Evolutionary conservation across 2,888 invertebrate species (phyloP), one percentile per base, ranked within the genome.

Genomic region (Leptinotarsa haldemani): DNA sequence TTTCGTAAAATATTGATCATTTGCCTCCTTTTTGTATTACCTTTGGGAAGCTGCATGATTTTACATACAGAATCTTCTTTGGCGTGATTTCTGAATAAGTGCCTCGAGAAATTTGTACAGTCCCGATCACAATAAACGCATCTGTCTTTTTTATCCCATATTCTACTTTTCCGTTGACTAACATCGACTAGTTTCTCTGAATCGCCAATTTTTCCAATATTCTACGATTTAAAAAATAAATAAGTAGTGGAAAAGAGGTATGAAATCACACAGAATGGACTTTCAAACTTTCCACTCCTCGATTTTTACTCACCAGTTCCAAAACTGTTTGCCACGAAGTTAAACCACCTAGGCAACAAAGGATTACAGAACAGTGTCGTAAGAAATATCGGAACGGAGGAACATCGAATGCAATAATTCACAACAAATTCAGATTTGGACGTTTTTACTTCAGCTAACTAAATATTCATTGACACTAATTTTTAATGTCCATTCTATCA

Each of bases 81-180:
- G 61, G 53, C 46, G 61, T 79, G 79, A 18, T 79, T 79, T 71
- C 80, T 65, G 52, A 74, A 74, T 52, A 80, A 47, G 73, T 80
- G 78, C 58, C 77, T 68, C 13, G 78, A 80, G 66, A 80, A 80
- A 70, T 80, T 79, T 69, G 80, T 80, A 4, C 76, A 56, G 70
- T 80, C 78, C 20, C 20, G 64, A 56, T 77, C 53, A 56, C 79
- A 80, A 69, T 77, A 77, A 22, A 70, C 9, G 63, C 80, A 80
- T 4, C 78, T 56, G 72, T 80, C 80, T 9, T 71, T 77, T 72
- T 79, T 80, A 69, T 80, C 77, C 80, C 80, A 80, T 48, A 66
- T 48, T 66, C 50, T 66, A 48, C 52, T 48, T 48, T 66, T 66
- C 25, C 66, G 50, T 18, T 58, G 58, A 58, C 58, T 58, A 58